Percentiles rank a stretch among this genome's conserved stretches.
phyloP scores from a whole-genome alignment of 1,140 invertebrate genomes.

The Lineus longissimus region DNA sequence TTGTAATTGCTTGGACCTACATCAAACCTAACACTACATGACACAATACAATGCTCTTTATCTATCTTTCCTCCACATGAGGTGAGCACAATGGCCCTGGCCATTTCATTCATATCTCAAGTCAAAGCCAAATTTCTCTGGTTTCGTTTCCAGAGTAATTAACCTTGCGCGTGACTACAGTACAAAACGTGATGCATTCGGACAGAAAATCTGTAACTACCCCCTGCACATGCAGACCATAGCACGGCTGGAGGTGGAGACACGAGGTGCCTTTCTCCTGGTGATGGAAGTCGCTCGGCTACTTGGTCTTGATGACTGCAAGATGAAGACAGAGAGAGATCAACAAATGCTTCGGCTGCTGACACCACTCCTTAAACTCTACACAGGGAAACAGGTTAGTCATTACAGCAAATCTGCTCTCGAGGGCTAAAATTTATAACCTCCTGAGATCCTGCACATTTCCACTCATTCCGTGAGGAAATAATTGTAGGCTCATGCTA shows the following conservation, averaged over 20 bases:
- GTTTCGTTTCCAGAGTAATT: constrained; percentile 51
- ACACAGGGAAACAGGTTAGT: constrained; percentile 59
- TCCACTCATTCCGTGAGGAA: too few relatives aligned
- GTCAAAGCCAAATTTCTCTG: too few relatives aligned
- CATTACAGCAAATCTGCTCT: too few relatives aligned
- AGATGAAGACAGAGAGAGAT: constrained; percentile 49
- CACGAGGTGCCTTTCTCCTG: constrained; percentile 47
- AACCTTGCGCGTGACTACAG: constrained; percentile 60
- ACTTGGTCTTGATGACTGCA: constrained; percentile 56
- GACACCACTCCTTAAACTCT: constrained; percentile 61
- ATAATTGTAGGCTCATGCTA: too few relatives aligned
- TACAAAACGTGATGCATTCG: constrained; percentile 57
- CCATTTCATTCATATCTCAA: too few relatives aligned
- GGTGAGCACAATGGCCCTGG: too few relatives aligned
- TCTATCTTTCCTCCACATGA: too few relatives aligned
- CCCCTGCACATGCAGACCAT: constrained; percentile 60
- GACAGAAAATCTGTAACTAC: constrained; percentile 53
- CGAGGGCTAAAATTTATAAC: too few relatives aligned
- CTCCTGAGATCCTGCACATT: too few relatives aligned
- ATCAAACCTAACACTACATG: too few relatives aligned
- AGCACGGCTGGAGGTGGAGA: constrained; percentile 59
- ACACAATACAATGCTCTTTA: too few relatives aligned
- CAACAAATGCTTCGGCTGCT: constrained; percentile 55
- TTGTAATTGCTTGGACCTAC: too few relatives aligned
- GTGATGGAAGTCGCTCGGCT: constrained; percentile 42